A percentile compares a stretch with the other conserved stretches of the same genome.
Conservation (phyloP, 2,888 invertebrate species). For the Stenolophus ochropezus region DNA sequence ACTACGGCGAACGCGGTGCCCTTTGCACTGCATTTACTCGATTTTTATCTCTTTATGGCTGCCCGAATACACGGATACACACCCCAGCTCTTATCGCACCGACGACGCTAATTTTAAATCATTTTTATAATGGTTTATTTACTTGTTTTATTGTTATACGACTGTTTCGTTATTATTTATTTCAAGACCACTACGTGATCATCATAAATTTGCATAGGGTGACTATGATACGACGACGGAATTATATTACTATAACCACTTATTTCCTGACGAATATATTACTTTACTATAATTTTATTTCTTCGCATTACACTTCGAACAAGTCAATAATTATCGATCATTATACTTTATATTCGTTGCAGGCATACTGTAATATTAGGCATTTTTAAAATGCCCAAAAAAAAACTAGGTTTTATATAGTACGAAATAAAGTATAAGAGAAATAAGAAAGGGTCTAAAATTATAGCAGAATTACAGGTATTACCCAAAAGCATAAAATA, state of each 20-base stretch:
- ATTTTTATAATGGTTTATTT: slow-evolving; percentile 15
- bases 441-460: too few relatives aligned
- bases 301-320: too few relatives aligned
- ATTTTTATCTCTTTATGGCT: slow-evolving; percentile 41
- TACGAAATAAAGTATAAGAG: too few relatives aligned
- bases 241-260: neutral
- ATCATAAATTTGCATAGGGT: neutral
- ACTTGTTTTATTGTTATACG: neutral
- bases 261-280: neutral
- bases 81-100: neutral
- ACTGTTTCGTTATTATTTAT: slow-evolving; percentile 4
- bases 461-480: too few relatives aligned
- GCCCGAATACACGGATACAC: neutral
- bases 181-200: neutral
- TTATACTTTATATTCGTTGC: too few relatives aligned
- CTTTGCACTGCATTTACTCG: slow-evolving; percentile 38
- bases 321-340: too few relatives aligned
- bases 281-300: neutral
- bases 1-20: slow-evolving; percentile 38
- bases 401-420: too few relatives aligned
- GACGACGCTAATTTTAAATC: slow-evolving; percentile 13
- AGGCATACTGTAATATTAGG: too few relatives aligned
- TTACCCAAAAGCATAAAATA: too few relatives aligned
- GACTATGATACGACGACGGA: neutral
- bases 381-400: too few relatives aligned